Evolutionary conservation across 2,888 invertebrate species (phyloP).

Genomic region (Lacanobia oleracea): DNA sequence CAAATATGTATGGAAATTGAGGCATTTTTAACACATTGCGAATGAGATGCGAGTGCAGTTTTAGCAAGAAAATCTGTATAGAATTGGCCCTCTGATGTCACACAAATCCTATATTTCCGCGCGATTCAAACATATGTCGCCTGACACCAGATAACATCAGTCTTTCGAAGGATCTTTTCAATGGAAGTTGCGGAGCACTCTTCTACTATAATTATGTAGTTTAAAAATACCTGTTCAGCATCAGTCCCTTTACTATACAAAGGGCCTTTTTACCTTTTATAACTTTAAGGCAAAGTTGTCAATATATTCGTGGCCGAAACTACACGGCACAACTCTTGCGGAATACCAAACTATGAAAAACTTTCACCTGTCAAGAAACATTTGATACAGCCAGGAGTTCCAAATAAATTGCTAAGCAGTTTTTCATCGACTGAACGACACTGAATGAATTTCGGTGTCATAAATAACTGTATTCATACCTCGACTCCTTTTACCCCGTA

Average conservation of each 20-base stretch:
- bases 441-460: constrained; percentile 64
- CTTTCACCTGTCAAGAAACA: constrained; percentile 54
- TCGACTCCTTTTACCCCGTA: constrained; percentile 69
- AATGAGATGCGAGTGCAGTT: too few relatives aligned
- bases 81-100: too few relatives aligned
- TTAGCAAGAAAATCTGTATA: too few relatives aligned
- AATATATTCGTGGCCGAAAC: constrained; percentile 25
- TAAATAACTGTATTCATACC: constrained; percentile 78
- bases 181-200: too few relatives aligned
- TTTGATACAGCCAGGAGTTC: constrained; percentile 46
- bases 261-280: constrained; percentile 18
- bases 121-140: too few relatives aligned
- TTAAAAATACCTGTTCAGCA: neutral
- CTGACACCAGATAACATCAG: too few relatives aligned
- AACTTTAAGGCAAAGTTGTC: constrained; percentile 33
- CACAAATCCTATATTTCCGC: too few relatives aligned
- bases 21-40: too few relatives aligned
- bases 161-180: too few relatives aligned
- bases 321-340: constrained; percentile 24
- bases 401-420: constrained; percentile 59
- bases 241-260: neutral
- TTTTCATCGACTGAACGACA: constrained; percentile 63
- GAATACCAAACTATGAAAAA: constrained; percentile 49
- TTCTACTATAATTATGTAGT: too few relatives aligned
- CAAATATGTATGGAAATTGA: too few relatives aligned